Percentiles rank a stretch among this genome's conserved stretches.
These are phyloP conservation scores for Nemotelus nigrinus DNA, from an alignment of 2,888 invertebrate species.

Conservation along the genomic window DNA sequence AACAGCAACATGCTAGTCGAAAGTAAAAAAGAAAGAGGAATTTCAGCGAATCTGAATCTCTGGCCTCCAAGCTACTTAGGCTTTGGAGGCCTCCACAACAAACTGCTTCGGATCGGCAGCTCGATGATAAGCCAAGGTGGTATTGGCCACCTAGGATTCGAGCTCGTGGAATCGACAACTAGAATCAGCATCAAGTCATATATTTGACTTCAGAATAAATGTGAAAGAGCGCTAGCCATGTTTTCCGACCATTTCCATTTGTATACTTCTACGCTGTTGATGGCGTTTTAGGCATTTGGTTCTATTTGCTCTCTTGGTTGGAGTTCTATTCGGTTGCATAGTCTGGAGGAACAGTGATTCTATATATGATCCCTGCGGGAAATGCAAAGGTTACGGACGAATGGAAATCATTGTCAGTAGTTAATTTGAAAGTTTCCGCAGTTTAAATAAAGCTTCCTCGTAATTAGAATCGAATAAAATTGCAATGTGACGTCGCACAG, in stretches of 20 bases:
- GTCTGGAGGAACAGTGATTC: conserved; percentile 9
- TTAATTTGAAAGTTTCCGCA: no score
- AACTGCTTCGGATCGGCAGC: conserved; percentile 45
- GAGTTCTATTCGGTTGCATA: conserved; percentile 4
- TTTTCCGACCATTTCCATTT: conserved; percentile 13
- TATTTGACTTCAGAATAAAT: conserved; percentile 41
- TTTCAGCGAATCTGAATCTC: conserved; percentile 32
- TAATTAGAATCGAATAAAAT: no score
- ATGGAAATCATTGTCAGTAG: no score
- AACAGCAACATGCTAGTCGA: conserved; percentile 6
- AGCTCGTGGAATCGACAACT: conserved; percentile 50
- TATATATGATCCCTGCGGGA: conserved; percentile 1
- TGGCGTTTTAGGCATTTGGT: conserved; percentile 18
- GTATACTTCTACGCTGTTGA: conserved; percentile 3
- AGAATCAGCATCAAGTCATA: conserved; percentile 38
- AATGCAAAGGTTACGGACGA: neutral
- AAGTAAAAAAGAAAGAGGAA: conserved; percentile 47
- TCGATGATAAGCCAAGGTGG: conserved; percentile 50
- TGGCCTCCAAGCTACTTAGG: neutral
- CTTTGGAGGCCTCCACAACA: conserved; percentile 40
- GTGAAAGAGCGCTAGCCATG: conserved; percentile 44
- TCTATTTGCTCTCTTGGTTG: conserved; percentile 43
- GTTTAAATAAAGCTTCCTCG: no score
- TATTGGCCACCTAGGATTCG: conserved; percentile 49
- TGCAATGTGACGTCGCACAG: no score